Conservation (phyloP, 2,888 invertebrate genomes). For the Caenorhabditis sulstoni region DNA sequence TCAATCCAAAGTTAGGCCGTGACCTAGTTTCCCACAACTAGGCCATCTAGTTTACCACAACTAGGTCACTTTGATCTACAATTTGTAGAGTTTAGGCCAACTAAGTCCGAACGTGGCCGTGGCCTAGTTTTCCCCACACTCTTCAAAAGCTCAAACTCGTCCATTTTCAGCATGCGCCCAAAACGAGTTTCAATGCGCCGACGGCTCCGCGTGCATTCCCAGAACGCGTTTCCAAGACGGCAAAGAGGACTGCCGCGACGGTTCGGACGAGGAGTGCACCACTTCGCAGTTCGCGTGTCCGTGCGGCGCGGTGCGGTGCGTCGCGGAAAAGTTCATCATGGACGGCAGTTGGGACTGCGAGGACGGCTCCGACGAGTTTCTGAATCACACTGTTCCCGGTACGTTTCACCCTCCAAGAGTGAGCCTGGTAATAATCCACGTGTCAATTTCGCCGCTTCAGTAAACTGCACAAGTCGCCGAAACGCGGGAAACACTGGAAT, state of each 20-base stretch:
- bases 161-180: conserved; percentile 80
- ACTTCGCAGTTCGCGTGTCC: conserved; percentile 81
- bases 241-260: conserved; percentile 82
- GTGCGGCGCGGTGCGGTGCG: conserved; percentile 82
- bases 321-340: conserved; percentile 80
- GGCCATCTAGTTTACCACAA: no score
- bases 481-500: background rate
- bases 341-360: conserved; percentile 80
- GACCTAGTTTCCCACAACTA: no score
- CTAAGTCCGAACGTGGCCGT: no score
- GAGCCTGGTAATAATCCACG: no score
- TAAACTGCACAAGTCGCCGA: conserved; percentile 19
- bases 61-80: no score
- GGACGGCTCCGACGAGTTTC: conserved; percentile 70
- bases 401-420: no score
- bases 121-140: no score
- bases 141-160: no score
- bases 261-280: conserved; percentile 82
- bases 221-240: conserved; percentile 81
- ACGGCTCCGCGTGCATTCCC: conserved; percentile 80
- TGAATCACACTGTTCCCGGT: no score
- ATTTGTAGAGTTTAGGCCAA: no score
- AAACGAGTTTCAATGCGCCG: conserved; percentile 81
- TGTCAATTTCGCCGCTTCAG: conserved; percentile 3
- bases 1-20: no score